Percentiles rank a stretch among this genome's conserved stretches.
phyloP scores from a whole-genome alignment of 2,888 invertebrate species.

The Graphium colonna region DNA sequence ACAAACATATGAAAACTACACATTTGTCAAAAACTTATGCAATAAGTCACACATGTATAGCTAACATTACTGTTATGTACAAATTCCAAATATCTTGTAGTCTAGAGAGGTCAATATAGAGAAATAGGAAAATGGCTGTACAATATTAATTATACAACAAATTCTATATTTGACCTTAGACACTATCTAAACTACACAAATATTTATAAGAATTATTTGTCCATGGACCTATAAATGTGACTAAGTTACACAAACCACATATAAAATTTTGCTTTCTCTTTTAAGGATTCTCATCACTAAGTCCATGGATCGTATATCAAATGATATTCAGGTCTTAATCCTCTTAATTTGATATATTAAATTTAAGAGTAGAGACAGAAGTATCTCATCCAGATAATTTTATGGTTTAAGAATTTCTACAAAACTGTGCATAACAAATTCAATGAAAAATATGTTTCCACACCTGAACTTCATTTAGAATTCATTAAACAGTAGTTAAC shows the following conservation, averaged over 20 bases:
- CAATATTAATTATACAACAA: constrained; percentile 27
- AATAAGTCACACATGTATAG: constrained; percentile 33
- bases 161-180: constrained; percentile 26
- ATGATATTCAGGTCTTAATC: background rate
- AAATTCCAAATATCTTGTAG: constrained; percentile 33
- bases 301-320: constrained; percentile 3
- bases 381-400: background rate
- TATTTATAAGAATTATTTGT: background rate
- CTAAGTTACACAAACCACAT: too few species aligned
- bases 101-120: background rate
- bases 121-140: constrained; percentile 24
- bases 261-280: background rate
- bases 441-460: background rate
- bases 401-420: background rate
- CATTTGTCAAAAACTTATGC: constrained; percentile 45
- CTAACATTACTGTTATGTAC: constrained; percentile 36
- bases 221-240: background rate
- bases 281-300: background rate
- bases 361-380: constrained; percentile 1
- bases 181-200: background rate
- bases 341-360: background rate
- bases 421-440: background rate
- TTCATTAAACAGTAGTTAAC: background rate
- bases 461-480: background rate
- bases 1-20: constrained; percentile 48